Base-by-base conservation (phyloP, 2,888 invertebrate species). In the Mechanitis messenoides region DNA sequence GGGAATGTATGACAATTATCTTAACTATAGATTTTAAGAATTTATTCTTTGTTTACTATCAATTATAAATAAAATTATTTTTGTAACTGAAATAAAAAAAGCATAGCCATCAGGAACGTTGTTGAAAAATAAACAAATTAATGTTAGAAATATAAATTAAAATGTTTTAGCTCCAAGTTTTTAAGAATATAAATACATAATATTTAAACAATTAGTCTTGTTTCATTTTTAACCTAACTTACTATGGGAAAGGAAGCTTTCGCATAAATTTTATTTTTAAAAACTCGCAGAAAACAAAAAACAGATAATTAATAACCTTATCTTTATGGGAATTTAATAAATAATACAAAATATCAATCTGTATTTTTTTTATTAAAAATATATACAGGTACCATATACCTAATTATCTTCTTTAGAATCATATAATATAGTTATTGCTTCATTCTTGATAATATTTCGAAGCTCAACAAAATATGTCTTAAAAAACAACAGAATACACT, bases 121-220 rank as follows among this genome's bases (percentile, higher is more conserved):
- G 81, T 83, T 81, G 68, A 78, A 73, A 65, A 65, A 67, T 71
- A 59, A 76, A 76, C 60, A 74, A 72, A 75, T 77, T 77, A 77
- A 79, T 72, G 77, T 81, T 84, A 84, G 80, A 81, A 83, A 80
- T 79, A 78, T 78, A 79, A 77, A 72, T 80, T 79, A 77, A 78
- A 83, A 81, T 82, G 83, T 88, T 88, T 87, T 88, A 87, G 83
- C 86, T 86, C 83, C 83, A 77, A 79, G 82, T 84, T 87, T 83
- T 85, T 85, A 87, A 85, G 80, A 81, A 81, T 74, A 78, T 78
- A 74, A 83, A 84, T 84, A 84, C 80, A 83, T 81, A 77, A 83
- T 73, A 82, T 82, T 83, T 77, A 82, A 77, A 79, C 79, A 78
- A 75, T 61, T 55, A 42, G 1, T 47, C 7, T 38, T 46, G 33